Evolutionary conservation across 2,888 invertebrate species (phyloP).

Genomic region (Drosophila engyochracea): DNA sequence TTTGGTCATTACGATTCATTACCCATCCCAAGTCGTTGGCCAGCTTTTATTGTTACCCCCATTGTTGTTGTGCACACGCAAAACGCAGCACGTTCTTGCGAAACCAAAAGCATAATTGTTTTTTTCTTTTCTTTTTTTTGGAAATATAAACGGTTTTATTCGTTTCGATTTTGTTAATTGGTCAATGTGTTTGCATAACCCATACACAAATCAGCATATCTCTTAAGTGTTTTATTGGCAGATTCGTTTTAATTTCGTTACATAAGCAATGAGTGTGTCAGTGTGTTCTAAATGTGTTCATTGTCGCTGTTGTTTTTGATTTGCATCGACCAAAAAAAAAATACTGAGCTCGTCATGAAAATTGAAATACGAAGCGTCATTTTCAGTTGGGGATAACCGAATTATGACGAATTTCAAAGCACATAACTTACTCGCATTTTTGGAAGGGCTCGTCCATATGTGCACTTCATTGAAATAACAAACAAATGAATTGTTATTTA

Average conservation of each 20-base stretch:
- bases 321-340: slow-evolving; percentile 24
- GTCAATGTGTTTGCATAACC: slow-evolving; percentile 46
- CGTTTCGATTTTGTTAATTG: slow-evolving; percentile 1
- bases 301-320: slow-evolving; percentile 1
- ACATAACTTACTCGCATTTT: slow-evolving; percentile 34
- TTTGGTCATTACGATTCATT: slow-evolving; percentile 75
- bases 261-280: slow-evolving; percentile 41
- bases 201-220: slow-evolving; percentile 11
- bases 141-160: slow-evolving; percentile 29
- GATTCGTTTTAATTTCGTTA: slow-evolving; percentile 31
- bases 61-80: slow-evolving; percentile 27
- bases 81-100: slow-evolving; percentile 53
- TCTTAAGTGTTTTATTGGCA: slow-evolving; percentile 15
- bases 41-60: slow-evolving; percentile 36
- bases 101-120: slow-evolving; percentile 34
- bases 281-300: slow-evolving; percentile 33
- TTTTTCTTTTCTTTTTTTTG: not conserved
- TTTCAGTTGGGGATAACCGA: slow-evolving; percentile 61
- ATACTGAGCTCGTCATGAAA: slow-evolving; percentile 35
- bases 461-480: not conserved
- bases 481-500: not conserved
- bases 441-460: not conserved
- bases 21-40: slow-evolving; percentile 49
- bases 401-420: slow-evolving; percentile 62
- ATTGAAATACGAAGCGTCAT: slow-evolving; percentile 40